A percentile compares a stretch with the other conserved stretches of the same genome.
Evolutionary conservation across 2,113 vertebrate species (phyloP).

Genomic region (Serilophus lunatus): DNA sequence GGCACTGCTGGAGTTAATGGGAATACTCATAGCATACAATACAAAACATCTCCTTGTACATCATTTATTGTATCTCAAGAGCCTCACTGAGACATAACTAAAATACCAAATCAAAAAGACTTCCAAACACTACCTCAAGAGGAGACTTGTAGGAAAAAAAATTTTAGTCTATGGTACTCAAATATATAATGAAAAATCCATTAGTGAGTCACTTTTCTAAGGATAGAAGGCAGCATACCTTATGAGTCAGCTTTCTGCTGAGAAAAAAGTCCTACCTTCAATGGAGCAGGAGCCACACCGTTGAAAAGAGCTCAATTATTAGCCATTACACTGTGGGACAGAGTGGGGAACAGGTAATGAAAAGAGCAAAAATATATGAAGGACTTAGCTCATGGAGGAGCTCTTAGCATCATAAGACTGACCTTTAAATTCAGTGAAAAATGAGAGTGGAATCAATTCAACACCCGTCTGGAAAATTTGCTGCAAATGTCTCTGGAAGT

Average conservation of each 20-base stretch:
- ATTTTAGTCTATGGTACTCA: conserved; percentile 17
- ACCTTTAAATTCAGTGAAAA: conserved; percentile 29
- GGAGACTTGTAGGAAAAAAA: background rate
- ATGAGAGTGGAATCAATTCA: background rate
- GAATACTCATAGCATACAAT: background rate
- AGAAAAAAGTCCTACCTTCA: conserved; percentile 38
- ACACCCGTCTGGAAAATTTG: background rate
- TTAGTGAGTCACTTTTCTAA: conserved; percentile 63
- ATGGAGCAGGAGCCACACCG: background rate
- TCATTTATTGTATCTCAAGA: background rate
- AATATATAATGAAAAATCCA: conserved; percentile 59
- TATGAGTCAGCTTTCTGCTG: conserved; percentile 48
- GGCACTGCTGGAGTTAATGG: background rate
- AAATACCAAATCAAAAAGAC: conserved; percentile 28
- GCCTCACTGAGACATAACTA: background rate
- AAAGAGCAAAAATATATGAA: conserved; percentile 12
- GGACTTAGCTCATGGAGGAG: background rate
- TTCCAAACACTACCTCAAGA: conserved; percentile 2
- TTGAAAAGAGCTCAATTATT: conserved; percentile 12
- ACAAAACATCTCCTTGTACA: background rate
- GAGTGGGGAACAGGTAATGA: background rate
- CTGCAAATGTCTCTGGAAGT: background rate
- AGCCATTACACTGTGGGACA: background rate
- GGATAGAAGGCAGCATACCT: conserved; percentile 45
- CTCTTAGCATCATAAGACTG: background rate